phyloP scores from a whole-genome alignment of 1,140 invertebrate genomes.

The Armadillidium nasatum region DNA sequence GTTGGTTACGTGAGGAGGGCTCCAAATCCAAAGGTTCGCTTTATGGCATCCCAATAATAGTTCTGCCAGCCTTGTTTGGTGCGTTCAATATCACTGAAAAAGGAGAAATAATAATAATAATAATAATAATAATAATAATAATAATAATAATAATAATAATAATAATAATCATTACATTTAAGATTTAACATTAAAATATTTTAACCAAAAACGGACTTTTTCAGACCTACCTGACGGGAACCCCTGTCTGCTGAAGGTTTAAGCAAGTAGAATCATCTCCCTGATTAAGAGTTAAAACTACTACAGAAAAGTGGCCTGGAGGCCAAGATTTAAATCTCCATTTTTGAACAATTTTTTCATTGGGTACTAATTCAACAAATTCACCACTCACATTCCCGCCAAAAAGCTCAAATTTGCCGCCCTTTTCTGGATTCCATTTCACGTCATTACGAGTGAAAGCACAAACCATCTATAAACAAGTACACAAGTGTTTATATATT shows the following conservation, averaged over 20 bases:
- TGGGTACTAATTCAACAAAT: conserved; percentile 61
- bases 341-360: conserved; percentile 76
- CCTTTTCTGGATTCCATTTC: conserved; percentile 70
- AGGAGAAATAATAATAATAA: conserved; percentile 7
- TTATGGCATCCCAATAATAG: conserved; percentile 89
- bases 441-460: conserved; percentile 60
- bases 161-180: too few species aligned
- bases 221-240: conserved; percentile 55
- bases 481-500: neutral
- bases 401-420: conserved; percentile 85
- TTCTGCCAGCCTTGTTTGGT: conserved; percentile 82
- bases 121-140: too few species aligned
- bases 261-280: conserved; percentile 79
- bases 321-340: conserved; percentile 96
- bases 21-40: conserved; percentile 85
- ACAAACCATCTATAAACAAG: conserved; percentile 45
- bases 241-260: conserved; percentile 68
- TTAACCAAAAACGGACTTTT: too few species aligned
- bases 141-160: too few species aligned
- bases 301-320: conserved; percentile 79
- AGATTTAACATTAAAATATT: too few species aligned
- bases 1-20: conserved; percentile 56
- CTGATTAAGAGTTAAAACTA: conserved; percentile 75
- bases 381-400: conserved; percentile 84
- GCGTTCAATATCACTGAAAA: conserved; percentile 65